Conservation (phyloP, 2,888 invertebrate genomes). For the Macropis europaea region DNA sequence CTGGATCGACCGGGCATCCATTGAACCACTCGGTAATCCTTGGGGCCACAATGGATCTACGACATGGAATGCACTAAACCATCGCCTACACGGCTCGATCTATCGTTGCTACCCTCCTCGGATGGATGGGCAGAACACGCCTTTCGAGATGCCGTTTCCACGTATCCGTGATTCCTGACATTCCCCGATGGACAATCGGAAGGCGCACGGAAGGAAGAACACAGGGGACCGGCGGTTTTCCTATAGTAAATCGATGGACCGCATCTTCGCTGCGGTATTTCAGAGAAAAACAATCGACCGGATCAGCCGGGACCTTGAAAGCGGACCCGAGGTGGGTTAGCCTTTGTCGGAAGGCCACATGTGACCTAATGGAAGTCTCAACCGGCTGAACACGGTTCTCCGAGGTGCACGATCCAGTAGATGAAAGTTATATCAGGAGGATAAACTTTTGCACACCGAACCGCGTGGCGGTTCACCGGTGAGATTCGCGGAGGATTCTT, state of each 20-base stretch:
- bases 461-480: no score
- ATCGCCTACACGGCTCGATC: slow-evolving; percentile 55
- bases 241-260: neutral
- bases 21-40: slow-evolving; percentile 63
- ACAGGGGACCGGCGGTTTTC: neutral
- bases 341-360: no score
- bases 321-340: no score
- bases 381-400: no score
- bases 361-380: no score
- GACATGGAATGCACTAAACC: slow-evolving; percentile 63
- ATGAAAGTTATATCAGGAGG: no score
- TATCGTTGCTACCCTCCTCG: slow-evolving; percentile 49
- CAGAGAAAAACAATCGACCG: neutral
- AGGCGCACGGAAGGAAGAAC: neutral
- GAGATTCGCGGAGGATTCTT: no score
- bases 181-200: neutral
- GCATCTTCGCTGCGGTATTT: neutral
- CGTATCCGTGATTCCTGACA: slow-evolving; percentile 26
- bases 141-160: slow-evolving; percentile 51
- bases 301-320: neutral
- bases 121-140: slow-evolving; percentile 48
- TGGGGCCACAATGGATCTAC: slow-evolving; percentile 62
- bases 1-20: slow-evolving; percentile 49
- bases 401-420: no score
- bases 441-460: no score